Base-by-base conservation (phyloP, 2,888 invertebrate genomes). In the Lypha dubia region DNA sequence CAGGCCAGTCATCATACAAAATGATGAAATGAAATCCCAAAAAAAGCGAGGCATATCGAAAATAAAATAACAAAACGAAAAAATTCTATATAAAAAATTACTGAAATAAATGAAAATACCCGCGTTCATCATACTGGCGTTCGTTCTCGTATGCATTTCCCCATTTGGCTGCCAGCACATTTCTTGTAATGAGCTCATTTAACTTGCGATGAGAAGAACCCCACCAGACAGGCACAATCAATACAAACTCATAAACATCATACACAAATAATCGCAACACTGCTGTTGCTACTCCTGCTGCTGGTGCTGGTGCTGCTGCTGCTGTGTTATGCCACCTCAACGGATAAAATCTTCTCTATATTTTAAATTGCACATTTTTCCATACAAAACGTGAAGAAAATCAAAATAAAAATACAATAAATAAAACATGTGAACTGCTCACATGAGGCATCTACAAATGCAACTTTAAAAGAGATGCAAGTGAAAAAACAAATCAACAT, bases 71-170 rank as follows among this genome's bases (percentile, higher is more conserved):
- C n/a, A n/a, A n/a, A n/a, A n/a, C n/a, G n/a, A 28, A 28, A 60
- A 62, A 60, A n/a, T 15, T 17, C n/a, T 17, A 8, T 13, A 20
- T 13, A 38, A 53, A 73, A 65, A 35, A 51, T 46, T 28, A 74
- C 6, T 44, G 49, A 58, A 76, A 41, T 35, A 68, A 80, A 79
- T 70, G 44, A 62, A 74, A 70, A 79, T 67, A 70, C 53, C 15
- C 38, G 60, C 58, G 41, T 60, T 67, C 20, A 38, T 15, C n/a
- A 24, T 15, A 60, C n/a, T 17, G 53, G 24, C 35, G 49, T 49
- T 51, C 60, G n/a, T n/a, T n/a, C n/a, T n/a, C n/a, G 62, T 67
- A 86, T 82, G 79, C 83, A 83, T 86, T 84, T 84, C 79, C 86
- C 81, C 73, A 83, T 79, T 82, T 79, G 83, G 77, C 84, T 86